Conservation (phyloP, 1,140 invertebrate species). For the Vanessa atalanta region DNA sequence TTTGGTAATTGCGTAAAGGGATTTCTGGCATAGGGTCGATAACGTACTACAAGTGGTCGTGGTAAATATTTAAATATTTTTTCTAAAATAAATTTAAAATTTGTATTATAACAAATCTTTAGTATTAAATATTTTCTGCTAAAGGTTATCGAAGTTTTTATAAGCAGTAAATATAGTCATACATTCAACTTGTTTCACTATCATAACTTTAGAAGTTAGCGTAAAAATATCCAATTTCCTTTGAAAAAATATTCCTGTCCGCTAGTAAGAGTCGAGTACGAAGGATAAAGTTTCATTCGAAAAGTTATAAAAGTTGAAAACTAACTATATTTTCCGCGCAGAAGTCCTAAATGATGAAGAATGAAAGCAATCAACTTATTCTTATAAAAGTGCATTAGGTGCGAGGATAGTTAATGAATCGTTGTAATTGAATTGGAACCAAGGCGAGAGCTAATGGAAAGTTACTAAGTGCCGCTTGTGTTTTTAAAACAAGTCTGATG, state of each 20-base stretch:
- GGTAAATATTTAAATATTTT: too few species aligned
- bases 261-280: background rate
- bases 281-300: background rate
- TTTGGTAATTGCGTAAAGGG: too few species aligned
- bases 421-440: conserved; percentile 7
- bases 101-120: too few species aligned
- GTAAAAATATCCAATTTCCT: conserved; percentile 1
- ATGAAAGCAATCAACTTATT: conserved; percentile 10
- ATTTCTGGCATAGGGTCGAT: too few species aligned
- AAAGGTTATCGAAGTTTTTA: too few species aligned
- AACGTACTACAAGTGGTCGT: too few species aligned
- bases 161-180: too few species aligned
- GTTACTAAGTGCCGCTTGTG: background rate
- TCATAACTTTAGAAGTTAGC: background rate
- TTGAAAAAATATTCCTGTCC: background rate
- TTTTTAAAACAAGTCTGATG: background rate
- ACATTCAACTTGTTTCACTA: background rate
- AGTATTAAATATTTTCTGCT: too few species aligned
- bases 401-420: conserved; percentile 8
- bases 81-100: too few species aligned
- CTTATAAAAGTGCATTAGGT: conserved; percentile 15
- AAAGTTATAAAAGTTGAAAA: conserved; percentile 1
- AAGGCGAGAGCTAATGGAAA: background rate
- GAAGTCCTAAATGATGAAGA: conserved; percentile 2
- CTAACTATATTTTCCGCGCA: background rate